Base-by-base conservation (phyloP, 2,888 invertebrate genomes). In the Clanis bilineata region DNA sequence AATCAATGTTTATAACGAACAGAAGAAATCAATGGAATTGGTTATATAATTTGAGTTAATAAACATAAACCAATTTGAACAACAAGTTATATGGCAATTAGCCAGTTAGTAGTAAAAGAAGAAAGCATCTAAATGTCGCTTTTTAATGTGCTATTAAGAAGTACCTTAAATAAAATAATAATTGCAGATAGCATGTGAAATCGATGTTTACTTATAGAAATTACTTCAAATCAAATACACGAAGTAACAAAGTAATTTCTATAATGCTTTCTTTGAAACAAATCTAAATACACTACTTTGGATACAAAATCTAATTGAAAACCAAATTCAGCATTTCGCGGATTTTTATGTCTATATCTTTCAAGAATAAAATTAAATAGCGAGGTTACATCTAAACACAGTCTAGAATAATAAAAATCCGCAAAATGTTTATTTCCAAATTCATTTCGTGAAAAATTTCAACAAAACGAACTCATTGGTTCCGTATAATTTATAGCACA, bases 161-260 rank as follows among this genome's bases (percentile, higher is more conserved):
- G 6, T 47, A 15, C 43, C 3, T 44, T n/a, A 12, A 51, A 32
- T 5, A 10, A 32, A 28, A 47, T n/a, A n/a, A 1, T 51, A 51
- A 18, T 28, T 28, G 18, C 28, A 2, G 25, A 51, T 51, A 32
- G 51, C 18, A 51, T 32, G 51, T 51, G 51, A 51, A 51, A 18
- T 32, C 51, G 51, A 51, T 51, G 51, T 51, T 32, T 32, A 51
- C 18, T 6, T 51, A 28, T 51, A 51, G 51, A 32, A 51, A 51
- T 51, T 51, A 28, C 51, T 51, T 10, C 1, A 32, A 51, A 5
- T 18, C 2, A 47, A 47, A 47, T n/a, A 6, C 7, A 25, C 1
- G 18, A 25, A 25, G 6, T 25, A 6, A 25, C 25, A 3, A 28
- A 28, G 32, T 32, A 32, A 51, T 51, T 32, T 51, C 51, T 51